Evolutionary conservation across 2,888 invertebrate species (phyloP).

Genomic region (Bimastos eiseni): DNA sequence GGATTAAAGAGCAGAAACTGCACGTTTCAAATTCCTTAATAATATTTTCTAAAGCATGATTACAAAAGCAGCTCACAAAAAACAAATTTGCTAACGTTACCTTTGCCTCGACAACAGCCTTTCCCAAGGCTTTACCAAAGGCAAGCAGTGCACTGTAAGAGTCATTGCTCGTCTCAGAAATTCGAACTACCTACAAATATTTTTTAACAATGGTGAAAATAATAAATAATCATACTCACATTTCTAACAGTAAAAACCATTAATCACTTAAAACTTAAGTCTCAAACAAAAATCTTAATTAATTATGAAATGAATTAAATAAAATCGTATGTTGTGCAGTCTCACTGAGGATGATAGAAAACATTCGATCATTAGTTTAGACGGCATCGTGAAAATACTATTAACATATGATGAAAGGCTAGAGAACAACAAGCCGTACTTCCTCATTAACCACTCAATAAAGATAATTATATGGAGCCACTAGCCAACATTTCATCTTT

Average conservation of each 20-base stretch:
- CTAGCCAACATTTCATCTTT: no score
- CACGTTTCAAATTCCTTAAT: not conserved
- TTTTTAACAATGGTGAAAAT: not conserved
- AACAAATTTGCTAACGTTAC: slow-evolving; percentile 47
- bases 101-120: slow-evolving; percentile 83
- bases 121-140: slow-evolving; percentile 81
- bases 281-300: not conserved
- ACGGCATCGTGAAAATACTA: not conserved
- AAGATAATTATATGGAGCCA: not conserved
- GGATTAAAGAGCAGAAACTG: not conserved
- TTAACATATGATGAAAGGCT: not conserved
- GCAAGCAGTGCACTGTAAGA: slow-evolving; percentile 74
- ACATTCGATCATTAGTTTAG: not conserved
- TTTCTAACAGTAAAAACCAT: not conserved
- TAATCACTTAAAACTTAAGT: not conserved
- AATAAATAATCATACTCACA: not conserved
- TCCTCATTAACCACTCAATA: not conserved
- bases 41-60: not conserved
- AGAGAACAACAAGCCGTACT: no score
- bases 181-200: slow-evolving; percentile 70
- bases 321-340: no score
- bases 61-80: not conserved
- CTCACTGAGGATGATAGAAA: no score
- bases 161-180: slow-evolving; percentile 75
- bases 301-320: not conserved